Conservation (phyloP, 2,797 vertebrate genomes). For the Dryobates pubescens region DNA sequence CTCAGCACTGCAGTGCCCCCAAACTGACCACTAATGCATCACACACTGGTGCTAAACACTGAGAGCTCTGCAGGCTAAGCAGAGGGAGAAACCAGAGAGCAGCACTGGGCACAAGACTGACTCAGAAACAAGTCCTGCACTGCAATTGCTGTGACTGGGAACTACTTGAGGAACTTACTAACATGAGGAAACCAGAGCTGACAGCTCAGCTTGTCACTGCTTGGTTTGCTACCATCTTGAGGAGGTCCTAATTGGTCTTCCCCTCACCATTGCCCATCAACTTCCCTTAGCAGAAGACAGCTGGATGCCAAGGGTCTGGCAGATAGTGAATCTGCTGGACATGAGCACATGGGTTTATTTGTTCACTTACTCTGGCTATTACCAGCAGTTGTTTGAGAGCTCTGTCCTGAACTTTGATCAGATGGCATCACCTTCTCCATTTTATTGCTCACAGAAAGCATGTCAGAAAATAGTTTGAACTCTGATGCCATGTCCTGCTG, state of each 20-base stretch:
- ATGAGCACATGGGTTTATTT: neutral
- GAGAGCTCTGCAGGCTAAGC: neutral
- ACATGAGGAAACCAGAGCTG: neutral
- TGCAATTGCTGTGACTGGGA: neutral
- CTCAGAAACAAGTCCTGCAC: neutral
- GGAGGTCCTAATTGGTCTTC: neutral
- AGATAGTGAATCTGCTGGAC: neutral
- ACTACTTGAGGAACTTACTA: neutral
- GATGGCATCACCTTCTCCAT: neutral
- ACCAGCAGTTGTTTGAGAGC: neutral
- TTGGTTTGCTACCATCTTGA: neutral
- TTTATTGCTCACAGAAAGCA: neutral
- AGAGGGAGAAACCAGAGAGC: neutral
- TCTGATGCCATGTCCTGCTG: neutral
- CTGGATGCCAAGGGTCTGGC: neutral
- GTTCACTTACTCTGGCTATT: neutral
- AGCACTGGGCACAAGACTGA: neutral
- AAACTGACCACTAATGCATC: neutral
- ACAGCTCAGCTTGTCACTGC: neutral
- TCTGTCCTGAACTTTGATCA: neutral
- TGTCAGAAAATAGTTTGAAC: neutral
- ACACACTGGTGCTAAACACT: neutral
- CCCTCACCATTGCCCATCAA: neutral
- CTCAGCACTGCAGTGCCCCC: neutral
- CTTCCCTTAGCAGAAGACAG: slow-evolving; percentile 13